Percentiles rank a stretch among this genome's conserved stretches.
phyloP scores from a whole-genome alignment of 2,113 vertebrate species.

The Agelaius tricolor region DNA sequence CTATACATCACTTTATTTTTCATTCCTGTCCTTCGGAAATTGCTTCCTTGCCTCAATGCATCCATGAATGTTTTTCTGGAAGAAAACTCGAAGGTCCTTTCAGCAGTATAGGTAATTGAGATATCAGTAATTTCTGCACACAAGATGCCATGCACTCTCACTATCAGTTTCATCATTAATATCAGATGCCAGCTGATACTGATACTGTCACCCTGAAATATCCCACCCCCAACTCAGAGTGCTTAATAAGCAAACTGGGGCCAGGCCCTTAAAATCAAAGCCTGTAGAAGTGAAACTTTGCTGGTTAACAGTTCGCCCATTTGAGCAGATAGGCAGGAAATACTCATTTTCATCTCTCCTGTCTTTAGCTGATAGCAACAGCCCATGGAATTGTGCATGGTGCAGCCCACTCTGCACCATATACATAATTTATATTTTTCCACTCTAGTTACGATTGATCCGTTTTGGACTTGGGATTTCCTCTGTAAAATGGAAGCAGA shows the following conservation, averaged over 20 bases:
- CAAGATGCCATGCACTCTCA: background rate
- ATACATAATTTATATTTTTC: slow-evolving; percentile 52
- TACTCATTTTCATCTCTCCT: background rate
- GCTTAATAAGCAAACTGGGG: slow-evolving; percentile 28
- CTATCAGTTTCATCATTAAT: slow-evolving; percentile 30
- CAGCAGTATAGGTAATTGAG: slow-evolving; percentile 34
- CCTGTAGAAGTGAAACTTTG: slow-evolving; percentile 16
- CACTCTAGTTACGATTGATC: background rate
- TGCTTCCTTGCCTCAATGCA: background rate
- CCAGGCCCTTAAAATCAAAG: slow-evolving; percentile 55
- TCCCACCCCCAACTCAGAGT: background rate
- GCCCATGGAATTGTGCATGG: background rate
- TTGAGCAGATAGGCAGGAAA: slow-evolving; percentile 27
- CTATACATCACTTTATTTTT: background rate
- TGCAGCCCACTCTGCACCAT: background rate
- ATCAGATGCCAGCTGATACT: slow-evolving; percentile 52
- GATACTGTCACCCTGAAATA: slow-evolving; percentile 67
- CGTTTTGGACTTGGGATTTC: background rate
- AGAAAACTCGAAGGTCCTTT: background rate
- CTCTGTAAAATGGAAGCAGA: background rate
- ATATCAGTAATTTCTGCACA: slow-evolving; percentile 19
- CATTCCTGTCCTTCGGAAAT: background rate
- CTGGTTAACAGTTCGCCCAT: slow-evolving; percentile 7
- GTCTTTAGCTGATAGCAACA: background rate
- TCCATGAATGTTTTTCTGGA: background rate